Percentiles rank a stretch among this genome's conserved stretches.
These are phyloP conservation scores for Mythimna impura DNA, from an alignment of 2,888 invertebrate genomes.

Conservation along the genomic window DNA sequence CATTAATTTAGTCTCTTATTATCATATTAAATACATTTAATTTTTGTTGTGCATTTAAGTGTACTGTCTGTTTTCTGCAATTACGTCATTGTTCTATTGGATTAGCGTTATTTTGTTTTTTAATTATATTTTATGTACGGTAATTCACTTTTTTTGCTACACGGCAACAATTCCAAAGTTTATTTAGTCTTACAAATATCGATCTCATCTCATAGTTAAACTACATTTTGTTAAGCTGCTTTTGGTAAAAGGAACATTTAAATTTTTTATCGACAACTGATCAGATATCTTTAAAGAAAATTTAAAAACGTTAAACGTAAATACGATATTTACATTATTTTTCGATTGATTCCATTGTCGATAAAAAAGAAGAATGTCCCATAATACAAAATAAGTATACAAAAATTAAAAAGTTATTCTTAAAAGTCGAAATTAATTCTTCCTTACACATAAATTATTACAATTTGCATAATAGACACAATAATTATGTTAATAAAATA, in stretches of 20 bases:
- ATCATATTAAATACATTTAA: too few relatives aligned
- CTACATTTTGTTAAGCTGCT: too few relatives aligned
- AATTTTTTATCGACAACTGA: too few relatives aligned
- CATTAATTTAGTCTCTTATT: too few relatives aligned
- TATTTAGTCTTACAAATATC: not conserved
- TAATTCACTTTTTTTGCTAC: not conserved
- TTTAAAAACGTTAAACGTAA: too few relatives aligned
- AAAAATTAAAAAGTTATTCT: constrained; percentile 1
- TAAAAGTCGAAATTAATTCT: not conserved
- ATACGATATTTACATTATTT: too few relatives aligned
- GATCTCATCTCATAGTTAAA: not conserved
- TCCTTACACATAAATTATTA: constrained; percentile 10
- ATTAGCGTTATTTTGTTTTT: not conserved
- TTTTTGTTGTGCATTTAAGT: too few relatives aligned
- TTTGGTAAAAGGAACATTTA: too few relatives aligned
- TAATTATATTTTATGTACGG: constrained; percentile 13
- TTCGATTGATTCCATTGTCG: not conserved
- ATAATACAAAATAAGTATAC: constrained; percentile 10
- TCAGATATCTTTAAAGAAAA: too few relatives aligned
- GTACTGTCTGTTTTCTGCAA: not conserved
- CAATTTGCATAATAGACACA: constrained; percentile 7
- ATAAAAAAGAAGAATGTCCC: not conserved
- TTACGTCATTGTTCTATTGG: too few relatives aligned
- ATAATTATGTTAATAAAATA: constrained; percentile 27
- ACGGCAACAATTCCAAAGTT: not conserved